A percentile compares a stretch with the other conserved stretches of the same genome.
Evolutionary conservation across 2,113 vertebrate species (phyloP).

Genomic region (Ochotona curzoniae): DNA sequence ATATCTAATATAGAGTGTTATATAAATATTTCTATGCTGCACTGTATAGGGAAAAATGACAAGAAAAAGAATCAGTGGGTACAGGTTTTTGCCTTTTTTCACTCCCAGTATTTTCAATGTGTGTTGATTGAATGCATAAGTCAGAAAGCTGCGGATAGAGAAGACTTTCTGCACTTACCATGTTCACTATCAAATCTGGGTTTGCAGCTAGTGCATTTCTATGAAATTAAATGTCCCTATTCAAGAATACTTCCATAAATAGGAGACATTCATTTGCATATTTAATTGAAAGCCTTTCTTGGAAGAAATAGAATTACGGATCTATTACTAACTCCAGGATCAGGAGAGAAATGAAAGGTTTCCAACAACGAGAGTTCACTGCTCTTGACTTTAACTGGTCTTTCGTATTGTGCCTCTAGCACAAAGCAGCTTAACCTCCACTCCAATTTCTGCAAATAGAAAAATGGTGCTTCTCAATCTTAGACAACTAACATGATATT

Average conservation of each 20-base stretch:
- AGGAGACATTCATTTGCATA: background rate
- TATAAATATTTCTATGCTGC: too few species aligned
- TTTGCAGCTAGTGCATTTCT: slow-evolving; percentile 1
- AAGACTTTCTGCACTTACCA: background rate
- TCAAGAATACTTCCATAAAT: slow-evolving; percentile 7
- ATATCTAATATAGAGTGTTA: too few species aligned
- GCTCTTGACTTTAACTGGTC: background rate
- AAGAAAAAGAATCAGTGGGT: too few species aligned
- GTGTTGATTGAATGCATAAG: too few species aligned
- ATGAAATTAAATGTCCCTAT: slow-evolving; percentile 42
- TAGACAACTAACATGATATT: slow-evolving; percentile 55
- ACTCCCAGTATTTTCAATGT: too few species aligned
- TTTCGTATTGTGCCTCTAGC: slow-evolving; percentile 35
- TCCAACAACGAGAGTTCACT: slow-evolving; percentile 14
- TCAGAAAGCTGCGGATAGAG: too few species aligned
- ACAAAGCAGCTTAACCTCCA: slow-evolving; percentile 22
- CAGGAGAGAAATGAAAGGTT: slow-evolving; percentile 47
- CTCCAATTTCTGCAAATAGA: slow-evolving; percentile 53
- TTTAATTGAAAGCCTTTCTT: slow-evolving; percentile 63
- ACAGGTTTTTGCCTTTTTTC: too few species aligned
- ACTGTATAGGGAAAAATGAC: too few species aligned
- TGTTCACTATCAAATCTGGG: background rate
- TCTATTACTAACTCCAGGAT: background rate
- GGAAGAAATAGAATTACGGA: slow-evolving; percentile 52
- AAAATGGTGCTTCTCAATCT: slow-evolving; percentile 45